Evolutionary conservation across 2,888 invertebrate species (phyloP).

Genomic region (Phrixothrix hirtus): DNA sequence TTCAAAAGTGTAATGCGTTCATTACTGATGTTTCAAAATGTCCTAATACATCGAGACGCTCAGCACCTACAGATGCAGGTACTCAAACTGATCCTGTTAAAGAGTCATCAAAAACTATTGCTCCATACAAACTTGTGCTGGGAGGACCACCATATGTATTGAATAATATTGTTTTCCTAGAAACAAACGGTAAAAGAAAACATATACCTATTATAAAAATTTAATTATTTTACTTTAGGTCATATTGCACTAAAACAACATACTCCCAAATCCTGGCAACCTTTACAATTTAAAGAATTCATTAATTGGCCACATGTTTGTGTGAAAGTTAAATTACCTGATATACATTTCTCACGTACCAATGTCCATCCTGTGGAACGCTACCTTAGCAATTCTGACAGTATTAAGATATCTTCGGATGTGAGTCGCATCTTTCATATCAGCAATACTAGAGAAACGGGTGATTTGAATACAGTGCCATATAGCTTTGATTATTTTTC

Average conservation of each 20-base stretch:
- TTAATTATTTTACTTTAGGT: slow-evolving; percentile 18
- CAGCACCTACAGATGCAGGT: slow-evolving; percentile 6
- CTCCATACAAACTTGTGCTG: slow-evolving; percentile 27
- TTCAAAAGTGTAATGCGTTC: slow-evolving; percentile 28
- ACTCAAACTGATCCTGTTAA: slow-evolving; percentile 6
- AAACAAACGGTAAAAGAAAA: slow-evolving; percentile 19
- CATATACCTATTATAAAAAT: slow-evolving; percentile 4
- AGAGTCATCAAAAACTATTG: slow-evolving; percentile 18
- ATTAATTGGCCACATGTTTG: too few species aligned
- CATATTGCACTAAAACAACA: slow-evolving; percentile 31
- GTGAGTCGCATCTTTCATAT: slow-evolving; percentile 19
- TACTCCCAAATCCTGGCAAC: slow-evolving; percentile 27
- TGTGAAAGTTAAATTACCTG: slow-evolving; percentile 32
- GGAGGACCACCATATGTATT: slow-evolving; percentile 31
- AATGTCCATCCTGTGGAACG: slow-evolving; percentile 28
- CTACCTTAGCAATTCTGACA: slow-evolving; percentile 27
- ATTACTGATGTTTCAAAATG: slow-evolving; percentile 4
- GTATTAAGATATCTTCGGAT: slow-evolving; percentile 11
- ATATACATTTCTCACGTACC: slow-evolving; percentile 26
- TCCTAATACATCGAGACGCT: too few species aligned
- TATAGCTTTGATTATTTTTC: slow-evolving; percentile 29
- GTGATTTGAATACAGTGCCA: slow-evolving; percentile 6
- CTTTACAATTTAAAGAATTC: slow-evolving; percentile 21
- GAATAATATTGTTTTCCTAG: slow-evolving; percentile 31
- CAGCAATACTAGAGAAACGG: slow-evolving; percentile 9